Evolutionary conservation across 2,888 invertebrate species (phyloP), one percentile per base, ranked within the genome.

Genomic region (Heliconius sara): DNA sequence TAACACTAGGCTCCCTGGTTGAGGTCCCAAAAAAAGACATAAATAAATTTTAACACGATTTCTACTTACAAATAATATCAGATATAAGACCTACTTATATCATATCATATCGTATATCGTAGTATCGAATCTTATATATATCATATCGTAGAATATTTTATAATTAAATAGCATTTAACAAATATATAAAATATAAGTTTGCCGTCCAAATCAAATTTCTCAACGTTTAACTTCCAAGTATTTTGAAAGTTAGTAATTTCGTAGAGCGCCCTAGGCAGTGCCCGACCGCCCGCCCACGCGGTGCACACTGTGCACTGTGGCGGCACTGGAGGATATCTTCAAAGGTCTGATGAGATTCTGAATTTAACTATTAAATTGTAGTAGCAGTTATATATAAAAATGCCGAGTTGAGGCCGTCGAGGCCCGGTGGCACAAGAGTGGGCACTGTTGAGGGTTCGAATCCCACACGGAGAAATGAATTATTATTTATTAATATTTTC

Each of bases 161-260:
- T 16, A 65, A 39, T 68, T 68, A 39, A 34, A 68, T 9, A 68
- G 12, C 22, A 10, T 39, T 67, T 67, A 39, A 34, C 25, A 25
- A 43, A 43, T 43, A 70, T n/a, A 70, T 70, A 70, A n/a, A 43
- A 70, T 70, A 39, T 43, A 70, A 70, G 2, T n/a, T n/a, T 68
- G 4, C 39, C 6, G n/a, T 13, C n/a, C n/a, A 68, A 68, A 68
- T 43, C 25, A n/a, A 43, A 68, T 68, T 43, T 39, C 67, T 68
- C 39, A 19, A n/a, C n/a, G 39, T 43, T 43, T 13, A 68, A 68
- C n/a, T 68, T 68, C 25, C 12, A 68, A 68, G n/a, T 43, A 43
- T 43, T 68, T 10, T 68, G 13, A 73, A 73, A 73, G 57, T 60
- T 73, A 3, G 52, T 30, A 57, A 57, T 73, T 34, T 57, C 72